Conservation (phyloP, 2,888 invertebrate species). For the Nemapogon koenigi region DNA sequence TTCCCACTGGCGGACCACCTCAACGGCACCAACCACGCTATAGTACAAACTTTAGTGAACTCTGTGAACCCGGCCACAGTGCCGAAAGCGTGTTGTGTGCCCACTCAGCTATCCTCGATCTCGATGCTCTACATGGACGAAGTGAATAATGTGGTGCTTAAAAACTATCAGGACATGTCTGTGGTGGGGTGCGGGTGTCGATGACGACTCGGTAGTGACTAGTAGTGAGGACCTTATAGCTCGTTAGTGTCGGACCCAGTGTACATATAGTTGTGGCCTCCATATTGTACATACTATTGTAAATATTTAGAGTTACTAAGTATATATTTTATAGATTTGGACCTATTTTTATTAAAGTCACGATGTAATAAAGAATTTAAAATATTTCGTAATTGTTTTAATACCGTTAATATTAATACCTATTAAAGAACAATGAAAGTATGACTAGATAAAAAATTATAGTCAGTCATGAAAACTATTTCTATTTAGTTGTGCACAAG, state of each 20-base stretch:
- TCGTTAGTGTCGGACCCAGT: constrained; percentile 50
- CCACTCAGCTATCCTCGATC: constrained; percentile 91
- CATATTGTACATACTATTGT: constrained; percentile 37
- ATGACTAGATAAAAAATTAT: no score
- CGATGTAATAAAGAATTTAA: constrained; percentile 58
- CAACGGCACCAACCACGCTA: constrained; percentile 98
- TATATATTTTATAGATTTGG: constrained; percentile 51
- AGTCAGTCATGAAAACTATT: no score
- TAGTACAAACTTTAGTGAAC: constrained; percentile 96
- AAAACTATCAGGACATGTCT: constrained; percentile 99
- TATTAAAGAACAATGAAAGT: no score
- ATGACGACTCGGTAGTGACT: constrained; percentile 64
- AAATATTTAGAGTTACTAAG: no score
- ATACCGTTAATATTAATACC: no score
- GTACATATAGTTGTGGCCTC: constrained; percentile 61
- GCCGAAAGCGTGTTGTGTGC: constrained; percentile 97
- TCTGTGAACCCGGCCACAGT: constrained; percentile 89
- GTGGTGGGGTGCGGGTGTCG: constrained; percentile 98
- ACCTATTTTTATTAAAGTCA: constrained; percentile 61
- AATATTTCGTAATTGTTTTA: no score
- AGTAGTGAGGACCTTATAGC: constrained; percentile 44
- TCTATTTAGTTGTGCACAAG: no score
- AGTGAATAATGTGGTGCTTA: constrained; percentile 93
- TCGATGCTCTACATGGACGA: constrained; percentile 97
- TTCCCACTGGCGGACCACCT: constrained; percentile 93